phyloP scores from a whole-genome alignment of 2,113 vertebrate species.

The Thalassarche chlororhynchos region DNA sequence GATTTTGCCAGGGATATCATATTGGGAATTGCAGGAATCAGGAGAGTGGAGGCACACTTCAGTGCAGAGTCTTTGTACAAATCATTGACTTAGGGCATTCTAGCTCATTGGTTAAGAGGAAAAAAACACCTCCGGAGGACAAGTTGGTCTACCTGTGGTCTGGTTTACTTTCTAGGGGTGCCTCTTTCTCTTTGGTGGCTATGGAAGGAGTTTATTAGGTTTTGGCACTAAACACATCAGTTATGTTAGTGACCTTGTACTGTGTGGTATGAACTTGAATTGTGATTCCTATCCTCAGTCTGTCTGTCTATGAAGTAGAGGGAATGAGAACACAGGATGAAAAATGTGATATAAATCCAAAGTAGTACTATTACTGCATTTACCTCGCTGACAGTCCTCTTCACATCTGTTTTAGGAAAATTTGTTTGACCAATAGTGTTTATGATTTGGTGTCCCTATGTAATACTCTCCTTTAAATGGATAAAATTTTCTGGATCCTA shows the following conservation, averaged over 20 bases:
- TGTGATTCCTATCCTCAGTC: not conserved
- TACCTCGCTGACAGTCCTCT: not conserved
- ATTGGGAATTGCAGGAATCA: not conserved
- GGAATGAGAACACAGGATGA: not conserved
- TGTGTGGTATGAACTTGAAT: not conserved
- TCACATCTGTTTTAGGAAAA: not conserved
- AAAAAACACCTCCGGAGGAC: not conserved
- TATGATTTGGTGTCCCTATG: not conserved
- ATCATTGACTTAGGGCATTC: not conserved
- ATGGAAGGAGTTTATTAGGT: not conserved
- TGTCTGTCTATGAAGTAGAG: not conserved
- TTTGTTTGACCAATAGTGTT: not conserved
- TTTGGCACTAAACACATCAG: not conserved
- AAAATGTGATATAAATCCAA: not conserved
- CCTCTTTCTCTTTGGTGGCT: not conserved
- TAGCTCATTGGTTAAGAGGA: not conserved
- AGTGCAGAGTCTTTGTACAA: not conserved
- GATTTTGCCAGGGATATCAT: not conserved
- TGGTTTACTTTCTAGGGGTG: not conserved
- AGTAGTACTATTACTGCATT: not conserved
- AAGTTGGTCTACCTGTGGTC: not conserved
- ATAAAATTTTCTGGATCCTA: not conserved
- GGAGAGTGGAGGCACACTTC: not conserved
- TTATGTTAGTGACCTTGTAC: not conserved
- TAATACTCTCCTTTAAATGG: not conserved